Conservation (phyloP, 2,888 invertebrate species). For the Neoascia interrupta region DNA sequence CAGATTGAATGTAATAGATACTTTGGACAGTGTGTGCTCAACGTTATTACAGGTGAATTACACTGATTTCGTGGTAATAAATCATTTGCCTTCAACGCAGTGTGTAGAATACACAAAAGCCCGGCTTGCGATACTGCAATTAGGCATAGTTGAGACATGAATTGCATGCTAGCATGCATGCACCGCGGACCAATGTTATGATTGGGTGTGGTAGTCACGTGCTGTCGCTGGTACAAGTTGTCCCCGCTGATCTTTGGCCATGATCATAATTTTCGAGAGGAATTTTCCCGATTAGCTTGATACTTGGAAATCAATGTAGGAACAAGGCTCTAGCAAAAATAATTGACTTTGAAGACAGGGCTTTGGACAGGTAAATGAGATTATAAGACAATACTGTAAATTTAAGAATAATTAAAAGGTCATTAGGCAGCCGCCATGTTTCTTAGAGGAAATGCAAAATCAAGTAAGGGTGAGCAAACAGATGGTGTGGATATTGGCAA, state of each 20-base stretch:
- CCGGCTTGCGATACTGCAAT: conserved; percentile 26
- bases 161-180: conserved; percentile 48
- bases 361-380: too few species aligned
- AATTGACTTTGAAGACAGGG: too few species aligned
- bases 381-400: too few species aligned
- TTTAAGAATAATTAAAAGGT: too few species aligned
- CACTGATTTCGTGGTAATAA: conserved; percentile 54
- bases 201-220: conserved; percentile 65
- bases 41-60: conserved; percentile 59
- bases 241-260: conserved; percentile 52
- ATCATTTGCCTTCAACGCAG: conserved; percentile 36
- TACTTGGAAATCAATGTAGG: too few species aligned
- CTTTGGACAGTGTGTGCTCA: conserved; percentile 25
- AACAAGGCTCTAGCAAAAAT: too few species aligned
- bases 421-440: too few species aligned
- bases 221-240: conserved; percentile 42
- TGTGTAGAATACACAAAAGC: conserved; percentile 6
- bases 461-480: too few species aligned
- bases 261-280: conserved; percentile 42
- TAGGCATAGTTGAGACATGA: conserved; percentile 50
- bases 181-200: conserved; percentile 20
- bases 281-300: conserved; percentile 21
- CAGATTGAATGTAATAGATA: conserved; percentile 55
- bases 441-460: too few species aligned
- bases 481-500: too few species aligned